A percentile compares a stretch with the other conserved stretches of the same genome.
Conservation (phyloP, 2,113 vertebrate genomes). For the Thamnaconus septentrionalis region DNA sequence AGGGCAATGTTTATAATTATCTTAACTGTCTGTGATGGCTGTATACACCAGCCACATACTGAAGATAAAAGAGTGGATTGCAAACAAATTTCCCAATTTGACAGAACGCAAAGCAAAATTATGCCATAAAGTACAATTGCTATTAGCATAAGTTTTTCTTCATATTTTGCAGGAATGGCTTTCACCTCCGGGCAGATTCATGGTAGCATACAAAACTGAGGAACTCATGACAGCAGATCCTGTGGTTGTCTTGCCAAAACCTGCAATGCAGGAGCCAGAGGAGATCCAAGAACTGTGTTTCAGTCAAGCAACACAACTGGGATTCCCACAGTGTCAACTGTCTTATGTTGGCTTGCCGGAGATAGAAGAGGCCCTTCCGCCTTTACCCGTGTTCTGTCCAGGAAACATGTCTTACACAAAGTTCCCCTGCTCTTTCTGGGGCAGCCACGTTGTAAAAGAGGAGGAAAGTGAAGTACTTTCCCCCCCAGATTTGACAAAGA, state of each 20-base stretch:
- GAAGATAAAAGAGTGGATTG: no score
- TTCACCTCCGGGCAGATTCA: slow-evolving; percentile 6
- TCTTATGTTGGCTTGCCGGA: slow-evolving; percentile 50
- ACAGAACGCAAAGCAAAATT: no score
- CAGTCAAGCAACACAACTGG: background rate
- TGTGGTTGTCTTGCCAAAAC: slow-evolving; percentile 26
- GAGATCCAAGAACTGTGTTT: slow-evolving; percentile 7
- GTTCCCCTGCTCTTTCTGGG: slow-evolving; percentile 30
- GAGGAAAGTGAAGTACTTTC: background rate
- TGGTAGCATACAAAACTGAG: slow-evolving; percentile 9
- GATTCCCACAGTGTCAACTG: slow-evolving; percentile 10
- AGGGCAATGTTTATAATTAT: no score
- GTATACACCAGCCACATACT: no score
- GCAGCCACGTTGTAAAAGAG: accelerated
- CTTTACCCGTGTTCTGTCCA: background rate
- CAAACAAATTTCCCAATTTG: no score
- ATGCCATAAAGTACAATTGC: no score
- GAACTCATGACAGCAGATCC: slow-evolving; percentile 3
- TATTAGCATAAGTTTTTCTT: background rate
- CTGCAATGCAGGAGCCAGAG: slow-evolving; percentile 20
- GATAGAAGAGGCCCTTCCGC: background rate
- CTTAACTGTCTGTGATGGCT: no score
- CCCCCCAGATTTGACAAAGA: slow-evolving; percentile 8
- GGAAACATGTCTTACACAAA: slow-evolving; percentile 37
- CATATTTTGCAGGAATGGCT: slow-evolving; percentile 56